Conservation (phyloP, 2,797 vertebrate genomes). For the Sarcophilus harrisii region DNA sequence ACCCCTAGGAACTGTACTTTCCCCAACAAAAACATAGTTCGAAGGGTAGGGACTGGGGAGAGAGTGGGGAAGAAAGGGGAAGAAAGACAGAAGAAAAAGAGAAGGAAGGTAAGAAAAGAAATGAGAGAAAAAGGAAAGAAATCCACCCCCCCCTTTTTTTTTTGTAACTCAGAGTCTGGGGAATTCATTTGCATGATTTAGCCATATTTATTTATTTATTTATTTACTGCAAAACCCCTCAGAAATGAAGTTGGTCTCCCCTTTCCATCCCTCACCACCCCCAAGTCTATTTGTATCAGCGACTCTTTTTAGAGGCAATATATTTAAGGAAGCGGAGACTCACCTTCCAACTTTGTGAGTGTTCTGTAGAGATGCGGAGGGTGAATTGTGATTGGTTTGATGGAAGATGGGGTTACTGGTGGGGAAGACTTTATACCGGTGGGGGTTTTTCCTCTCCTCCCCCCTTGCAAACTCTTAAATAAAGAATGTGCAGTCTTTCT, state of each 20-base stretch:
- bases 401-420: slow-evolving; percentile 85
- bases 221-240: slow-evolving; percentile 18
- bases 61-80: too few species aligned
- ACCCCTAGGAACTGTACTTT: neutral
- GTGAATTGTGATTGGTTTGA: slow-evolving; percentile 86
- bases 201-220: slow-evolving; percentile 53
- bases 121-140: slow-evolving; percentile 9
- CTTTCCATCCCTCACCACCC: slow-evolving; percentile 9
- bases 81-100: neutral
- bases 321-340: slow-evolving; percentile 84
- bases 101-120: slow-evolving; percentile 27
- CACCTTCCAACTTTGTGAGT: slow-evolving; percentile 90
- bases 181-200: slow-evolving; percentile 76
- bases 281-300: slow-evolving; percentile 7
- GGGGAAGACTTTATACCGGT: slow-evolving; percentile 84
- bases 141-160: slow-evolving; percentile 16
- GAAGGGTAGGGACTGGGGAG: slow-evolving; percentile 18
- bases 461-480: slow-evolving; percentile 87
- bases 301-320: slow-evolving; percentile 59
- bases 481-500: slow-evolving; percentile 91
- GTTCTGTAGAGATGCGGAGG: slow-evolving; percentile 85
- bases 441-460: slow-evolving; percentile 55
- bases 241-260: slow-evolving; percentile 39
- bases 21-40: neutral
- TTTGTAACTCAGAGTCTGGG: slow-evolving; percentile 59